These are phyloP conservation scores for Boleophthalmus pectinirostris DNA, from an alignment of 2,113 vertebrate genomes.

Conservation along the genomic window DNA sequence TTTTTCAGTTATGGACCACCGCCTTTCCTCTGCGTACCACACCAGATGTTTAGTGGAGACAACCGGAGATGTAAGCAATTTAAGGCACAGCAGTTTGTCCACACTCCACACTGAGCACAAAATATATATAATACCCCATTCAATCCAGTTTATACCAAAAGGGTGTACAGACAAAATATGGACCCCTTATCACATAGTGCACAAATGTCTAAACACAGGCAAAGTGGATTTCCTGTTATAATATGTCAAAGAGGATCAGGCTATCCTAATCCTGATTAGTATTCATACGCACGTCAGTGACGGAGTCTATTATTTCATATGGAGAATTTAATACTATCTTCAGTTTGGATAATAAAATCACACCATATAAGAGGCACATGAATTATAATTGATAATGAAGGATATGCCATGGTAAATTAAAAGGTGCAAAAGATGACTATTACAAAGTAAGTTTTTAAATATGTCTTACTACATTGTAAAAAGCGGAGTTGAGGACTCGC, in stretches of 20 bases:
- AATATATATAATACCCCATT: background rate
- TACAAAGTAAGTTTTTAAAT: too few relatives aligned
- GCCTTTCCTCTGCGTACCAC: slow-evolving; percentile 31
- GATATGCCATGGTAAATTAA: too few relatives aligned
- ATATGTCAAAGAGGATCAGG: background rate
- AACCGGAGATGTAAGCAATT: slow-evolving; percentile 41
- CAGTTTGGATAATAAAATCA: background rate
- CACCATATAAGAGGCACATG: background rate
- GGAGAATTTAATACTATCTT: background rate
- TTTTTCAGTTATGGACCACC: slow-evolving; percentile 23
- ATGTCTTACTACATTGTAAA: too few relatives aligned
- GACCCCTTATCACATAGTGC: background rate
- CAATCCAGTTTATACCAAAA: background rate
- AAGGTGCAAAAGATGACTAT: too few relatives aligned
- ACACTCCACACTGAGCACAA: slow-evolving; percentile 4
- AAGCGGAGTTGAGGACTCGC: too few relatives aligned
- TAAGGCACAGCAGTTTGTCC: slow-evolving; percentile 34
- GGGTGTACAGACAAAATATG: background rate
- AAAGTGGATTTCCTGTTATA: background rate
- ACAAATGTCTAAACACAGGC: slow-evolving; percentile 1
- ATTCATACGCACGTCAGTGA: background rate
- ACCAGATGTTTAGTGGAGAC: slow-evolving; percentile 39
- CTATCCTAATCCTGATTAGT: background rate
- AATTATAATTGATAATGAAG: too few relatives aligned
- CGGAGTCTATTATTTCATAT: background rate